Base-by-base conservation (phyloP, 2,888 invertebrate species). In the Ophioninae sp. region DNA sequence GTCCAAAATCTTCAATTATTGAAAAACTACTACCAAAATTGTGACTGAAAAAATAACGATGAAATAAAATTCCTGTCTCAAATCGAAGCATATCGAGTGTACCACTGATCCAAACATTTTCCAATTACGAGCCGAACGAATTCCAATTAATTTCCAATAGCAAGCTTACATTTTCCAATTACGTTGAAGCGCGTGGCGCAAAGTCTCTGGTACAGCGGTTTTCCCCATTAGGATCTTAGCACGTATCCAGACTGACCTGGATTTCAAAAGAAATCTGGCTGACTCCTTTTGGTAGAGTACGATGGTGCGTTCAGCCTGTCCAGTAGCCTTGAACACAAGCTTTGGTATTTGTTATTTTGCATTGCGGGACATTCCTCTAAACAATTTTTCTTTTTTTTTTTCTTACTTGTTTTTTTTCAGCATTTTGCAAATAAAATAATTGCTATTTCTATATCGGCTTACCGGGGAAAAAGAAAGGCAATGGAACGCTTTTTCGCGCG, bases 401-500 rank as follows among this genome's bases (percentile, higher is more conserved):
- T 30, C 3, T 30, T 51, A n/a, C n/a, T n/a, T n/a, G n/a, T 17
- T 51, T 51, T 17, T 51, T 51, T 51, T 51, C 2, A 51, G 51
- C 0, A 51, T 44, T 44, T 44, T 7, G 41, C 23, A n/a, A 73
- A 58, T 44, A 22, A 63, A n/a, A 63, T 30, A 61, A 61, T 23
- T 63, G 23, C 10, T 56, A 23, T 51, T 13, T 65, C 64, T 20
- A 30, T 13, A 7, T 6, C 51, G 20, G 39, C 30, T 22, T 65
- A 39, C 65, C 22, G 65, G 1, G 20, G n/a, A 58, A 59, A 64
- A 59, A 58, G 69, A 82, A 73, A 58, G 71, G 76, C 72, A 74
- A 67, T 44, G 73, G 63, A 81, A 79, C 81, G 75, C 74, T n/a
- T n/a, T n/a, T n/a, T n/a, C 80, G 76, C 80, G 83, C 81, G 83